Evolutionary conservation across 2,797 vertebrate species (phyloP).

Genomic region (Xenops minutus): DNA sequence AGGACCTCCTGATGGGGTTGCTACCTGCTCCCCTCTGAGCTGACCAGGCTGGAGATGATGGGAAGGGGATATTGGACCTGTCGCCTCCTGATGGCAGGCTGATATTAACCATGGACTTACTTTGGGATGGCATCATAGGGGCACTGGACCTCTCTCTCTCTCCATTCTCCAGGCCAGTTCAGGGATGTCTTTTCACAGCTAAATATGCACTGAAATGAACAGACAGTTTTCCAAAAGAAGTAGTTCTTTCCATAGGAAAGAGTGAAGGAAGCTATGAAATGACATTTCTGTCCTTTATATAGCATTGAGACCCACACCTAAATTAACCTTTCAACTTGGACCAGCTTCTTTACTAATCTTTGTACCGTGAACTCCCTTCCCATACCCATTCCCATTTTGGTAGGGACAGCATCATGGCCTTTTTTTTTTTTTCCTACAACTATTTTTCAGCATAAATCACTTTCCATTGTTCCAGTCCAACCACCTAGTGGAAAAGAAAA

Average conservation of each 20-base stretch:
- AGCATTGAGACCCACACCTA: background rate
- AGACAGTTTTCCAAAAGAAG: background rate
- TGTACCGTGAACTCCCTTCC: background rate
- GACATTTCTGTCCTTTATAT: background rate
- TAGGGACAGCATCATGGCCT: accelerated
- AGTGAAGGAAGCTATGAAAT: background rate
- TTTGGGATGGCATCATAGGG: background rate
- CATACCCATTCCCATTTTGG: background rate
- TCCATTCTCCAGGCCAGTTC: background rate
- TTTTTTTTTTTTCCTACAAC: background rate
- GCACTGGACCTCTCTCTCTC: background rate
- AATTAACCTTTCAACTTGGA: background rate
- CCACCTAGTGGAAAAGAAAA: background rate
- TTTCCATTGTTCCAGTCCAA: conserved; percentile 3
- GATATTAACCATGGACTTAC: background rate
- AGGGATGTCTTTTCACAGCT: background rate
- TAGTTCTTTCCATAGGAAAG: background rate
- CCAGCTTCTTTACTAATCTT: background rate
- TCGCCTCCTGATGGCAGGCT: background rate
- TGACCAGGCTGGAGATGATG: background rate
- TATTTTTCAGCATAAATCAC: background rate
- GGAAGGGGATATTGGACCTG: background rate
- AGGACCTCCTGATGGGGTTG: accelerated
- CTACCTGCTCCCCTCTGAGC: background rate
- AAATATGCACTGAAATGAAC: background rate